These are phyloP conservation scores for Asarcornis scutulata DNA, from an alignment of 2,113 vertebrate species.

Conservation along the genomic window DNA sequence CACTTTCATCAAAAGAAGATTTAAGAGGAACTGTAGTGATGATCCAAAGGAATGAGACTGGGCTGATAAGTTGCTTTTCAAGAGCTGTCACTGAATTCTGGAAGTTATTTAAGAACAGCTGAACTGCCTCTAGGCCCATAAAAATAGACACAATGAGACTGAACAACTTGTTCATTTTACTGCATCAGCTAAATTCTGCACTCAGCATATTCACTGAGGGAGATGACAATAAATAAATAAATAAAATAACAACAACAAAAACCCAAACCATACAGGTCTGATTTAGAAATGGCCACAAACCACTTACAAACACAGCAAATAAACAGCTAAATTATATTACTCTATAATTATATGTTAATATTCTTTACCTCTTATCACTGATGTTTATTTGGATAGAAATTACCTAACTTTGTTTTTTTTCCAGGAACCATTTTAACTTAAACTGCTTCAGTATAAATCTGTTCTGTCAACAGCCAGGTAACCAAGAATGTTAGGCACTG, in stretches of 20 bases:
- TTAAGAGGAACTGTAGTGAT: conserved; percentile 9
- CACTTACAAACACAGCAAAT: not conserved
- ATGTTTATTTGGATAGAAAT: not conserved
- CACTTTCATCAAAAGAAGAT: not conserved
- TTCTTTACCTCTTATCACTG: not conserved
- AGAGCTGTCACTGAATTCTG: conserved; percentile 15
- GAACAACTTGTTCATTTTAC: conserved; percentile 21
- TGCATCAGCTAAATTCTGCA: not conserved
- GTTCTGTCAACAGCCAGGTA: not conserved
- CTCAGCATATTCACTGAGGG: not conserved
- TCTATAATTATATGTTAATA: not conserved
- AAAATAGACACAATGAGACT: not conserved
- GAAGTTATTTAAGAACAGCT: not conserved
- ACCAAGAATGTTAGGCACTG: not conserved
- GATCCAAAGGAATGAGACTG: not conserved
- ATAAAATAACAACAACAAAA: too few species aligned
- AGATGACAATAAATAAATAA: not conserved
- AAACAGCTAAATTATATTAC: not conserved
- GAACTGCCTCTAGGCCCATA: not conserved
- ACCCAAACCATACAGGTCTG: not conserved
- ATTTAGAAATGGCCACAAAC: not conserved
- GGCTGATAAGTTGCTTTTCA: not conserved
- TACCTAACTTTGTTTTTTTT: not conserved
- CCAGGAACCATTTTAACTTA: not conserved
- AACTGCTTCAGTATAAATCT: not conserved